Percentiles rank a stretch among this genome's conserved stretches.
Conservation (phyloP, 2,797 vertebrate genomes). For the Bovichtus variegatus region DNA sequence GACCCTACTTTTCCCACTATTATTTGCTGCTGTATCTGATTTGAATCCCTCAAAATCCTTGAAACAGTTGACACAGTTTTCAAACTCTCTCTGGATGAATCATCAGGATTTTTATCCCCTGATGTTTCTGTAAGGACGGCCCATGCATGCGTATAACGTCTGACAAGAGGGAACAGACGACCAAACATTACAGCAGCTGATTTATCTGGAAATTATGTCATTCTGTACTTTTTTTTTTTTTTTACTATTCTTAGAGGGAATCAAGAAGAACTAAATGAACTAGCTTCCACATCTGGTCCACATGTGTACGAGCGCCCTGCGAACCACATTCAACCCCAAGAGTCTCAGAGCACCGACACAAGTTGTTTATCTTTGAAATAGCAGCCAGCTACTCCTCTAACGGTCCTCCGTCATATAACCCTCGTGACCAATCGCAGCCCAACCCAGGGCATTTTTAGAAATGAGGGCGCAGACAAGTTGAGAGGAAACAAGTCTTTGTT, state of each 20-base stretch:
- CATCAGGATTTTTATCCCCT: conserved; percentile 54
- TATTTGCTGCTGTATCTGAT: conserved; percentile 8
- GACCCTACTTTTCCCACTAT: conserved; percentile 5
- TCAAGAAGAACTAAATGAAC: conserved; percentile 31
- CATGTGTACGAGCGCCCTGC: conserved; percentile 58
- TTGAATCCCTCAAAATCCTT: conserved; percentile 27
- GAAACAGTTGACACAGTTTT: conserved; percentile 14
- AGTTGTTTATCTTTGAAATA: conserved; percentile 85
- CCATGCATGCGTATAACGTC: conserved; percentile 27
- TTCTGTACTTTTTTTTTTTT: conserved; percentile 12
- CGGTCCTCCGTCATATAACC: conserved; percentile 50
- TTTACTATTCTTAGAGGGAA: conserved; percentile 37
- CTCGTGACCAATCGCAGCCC: conserved; percentile 74
- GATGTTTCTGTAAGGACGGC: conserved; percentile 24
- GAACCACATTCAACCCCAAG: conserved; percentile 44
- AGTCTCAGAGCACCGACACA: conserved; percentile 15
- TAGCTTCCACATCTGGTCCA: conserved; percentile 68
- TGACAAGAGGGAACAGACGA: conserved; percentile 11
- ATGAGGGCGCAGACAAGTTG: conserved; percentile 37
- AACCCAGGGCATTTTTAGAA: conserved; percentile 69
- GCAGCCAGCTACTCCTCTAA: conserved; percentile 55
- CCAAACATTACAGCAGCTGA: conserved; percentile 9
- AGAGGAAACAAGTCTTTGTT: conserved; percentile 67
- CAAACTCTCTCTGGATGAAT: conserved; percentile 53
- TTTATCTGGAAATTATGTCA: conserved; percentile 30